Conservation (phyloP, 2,113 vertebrate species). For the Capricornis sumatraensis region DNA sequence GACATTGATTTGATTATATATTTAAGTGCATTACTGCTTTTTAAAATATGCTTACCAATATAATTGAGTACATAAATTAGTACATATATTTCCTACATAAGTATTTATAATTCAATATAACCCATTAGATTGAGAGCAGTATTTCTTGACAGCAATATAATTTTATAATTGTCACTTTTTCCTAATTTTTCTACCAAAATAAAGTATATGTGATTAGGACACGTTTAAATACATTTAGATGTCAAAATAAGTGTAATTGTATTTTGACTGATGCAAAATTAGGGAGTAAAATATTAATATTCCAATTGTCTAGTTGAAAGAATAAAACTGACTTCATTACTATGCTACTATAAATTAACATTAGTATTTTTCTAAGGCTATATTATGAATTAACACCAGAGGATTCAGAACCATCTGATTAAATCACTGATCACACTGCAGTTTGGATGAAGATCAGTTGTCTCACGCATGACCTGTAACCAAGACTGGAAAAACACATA, state of each 20-base stretch:
- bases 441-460: neutral
- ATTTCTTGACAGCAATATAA: neutral
- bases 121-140: neutral
- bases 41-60: neutral
- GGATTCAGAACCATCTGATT: neutral
- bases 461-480: neutral
- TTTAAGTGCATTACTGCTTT: conserved; percentile 8
- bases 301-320: neutral
- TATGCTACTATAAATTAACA: neutral
- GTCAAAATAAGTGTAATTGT: conserved; percentile 6
- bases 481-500: neutral
- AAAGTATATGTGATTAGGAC: neutral
- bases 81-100: neutral
- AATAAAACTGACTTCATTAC: neutral
- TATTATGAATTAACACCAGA: neutral
- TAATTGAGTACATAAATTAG: conserved; percentile 17
- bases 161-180: neutral
- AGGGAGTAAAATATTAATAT: neutral
- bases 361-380: conserved; percentile 11
- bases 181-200: neutral
- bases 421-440: neutral
- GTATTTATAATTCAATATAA: neutral
- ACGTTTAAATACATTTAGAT: neutral
- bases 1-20: neutral
- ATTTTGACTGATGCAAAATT: neutral